Percentiles rank a stretch among this genome's conserved stretches.
phyloP scores from a whole-genome alignment of 1,140 invertebrate genomes.

The Hyles euphorbiae region DNA sequence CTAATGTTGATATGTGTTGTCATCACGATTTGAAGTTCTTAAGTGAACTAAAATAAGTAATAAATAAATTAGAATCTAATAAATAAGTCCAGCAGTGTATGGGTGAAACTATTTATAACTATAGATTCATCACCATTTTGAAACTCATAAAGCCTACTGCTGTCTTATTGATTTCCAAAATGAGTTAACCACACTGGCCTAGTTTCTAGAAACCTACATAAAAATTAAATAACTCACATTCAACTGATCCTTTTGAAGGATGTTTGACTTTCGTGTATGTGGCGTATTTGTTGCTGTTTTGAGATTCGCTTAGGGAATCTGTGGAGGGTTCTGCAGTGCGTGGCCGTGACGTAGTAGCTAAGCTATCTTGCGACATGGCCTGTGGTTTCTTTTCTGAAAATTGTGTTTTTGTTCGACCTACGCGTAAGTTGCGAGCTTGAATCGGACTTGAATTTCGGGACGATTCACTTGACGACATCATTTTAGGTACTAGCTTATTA shows the following conservation, averaged over 20 bases:
- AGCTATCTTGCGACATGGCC: conserved; percentile 52
- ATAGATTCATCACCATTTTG: too few species aligned
- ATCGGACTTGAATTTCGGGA: conserved; percentile 55
- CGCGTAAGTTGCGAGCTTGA: conserved; percentile 28
- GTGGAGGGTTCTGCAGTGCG: conserved; percentile 57
- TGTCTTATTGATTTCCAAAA: too few species aligned
- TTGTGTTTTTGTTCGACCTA: conserved; percentile 18
- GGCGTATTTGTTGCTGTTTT: conserved; percentile 56
- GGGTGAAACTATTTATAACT: too few species aligned
- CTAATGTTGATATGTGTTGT: too few species aligned
- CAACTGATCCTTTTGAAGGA: conserved; percentile 35
- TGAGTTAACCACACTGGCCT: too few species aligned
- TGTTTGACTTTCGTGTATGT: conserved; percentile 59
- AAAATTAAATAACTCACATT: conserved; percentile 40
- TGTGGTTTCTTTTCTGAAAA: conserved; percentile 21
- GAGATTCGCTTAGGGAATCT: conserved; percentile 53
- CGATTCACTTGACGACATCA: conserved; percentile 54
- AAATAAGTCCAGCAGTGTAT: too few species aligned
- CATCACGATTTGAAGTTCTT: too few species aligned
- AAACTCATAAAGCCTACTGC: too few species aligned
- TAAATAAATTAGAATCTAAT: too few species aligned
- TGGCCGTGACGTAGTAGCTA: conserved; percentile 48
- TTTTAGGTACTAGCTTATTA: conserved; percentile 34
- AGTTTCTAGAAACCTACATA: not conserved
- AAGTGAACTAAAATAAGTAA: too few species aligned